Evolutionary conservation across 2,797 vertebrate species (phyloP).

Genomic region (Macropodus opercularis): DNA sequence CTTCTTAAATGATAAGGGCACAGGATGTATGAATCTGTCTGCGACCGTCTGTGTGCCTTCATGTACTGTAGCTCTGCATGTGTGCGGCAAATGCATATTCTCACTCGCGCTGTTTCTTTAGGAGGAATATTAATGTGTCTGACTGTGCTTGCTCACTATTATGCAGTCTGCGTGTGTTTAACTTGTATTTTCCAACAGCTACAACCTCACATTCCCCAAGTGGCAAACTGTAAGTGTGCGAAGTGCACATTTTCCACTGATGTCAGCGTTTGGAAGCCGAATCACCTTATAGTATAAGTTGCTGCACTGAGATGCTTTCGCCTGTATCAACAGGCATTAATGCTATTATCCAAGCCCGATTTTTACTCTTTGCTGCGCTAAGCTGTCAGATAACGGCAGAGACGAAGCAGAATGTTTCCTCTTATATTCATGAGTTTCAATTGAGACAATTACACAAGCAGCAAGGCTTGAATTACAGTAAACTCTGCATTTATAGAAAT

Average conservation of each 20-base stretch:
- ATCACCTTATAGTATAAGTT: conserved; percentile 55
- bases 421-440: conserved; percentile 54
- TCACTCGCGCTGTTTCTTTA: conserved; percentile 24
- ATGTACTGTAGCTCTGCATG: conserved; percentile 6
- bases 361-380: conserved; percentile 47
- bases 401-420: conserved; percentile 48
- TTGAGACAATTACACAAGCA: conserved; percentile 50
- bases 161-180: conserved; percentile 33
- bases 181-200: conserved; percentile 60
- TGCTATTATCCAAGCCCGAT: conserved; percentile 42
- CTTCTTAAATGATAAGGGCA: conserved; percentile 47
- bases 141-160: conserved; percentile 23
- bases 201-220: conserved; percentile 53
- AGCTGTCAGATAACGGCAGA: conserved; percentile 50
- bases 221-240: conserved; percentile 35
- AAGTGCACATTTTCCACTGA: conserved; percentile 67
- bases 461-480: conserved; percentile 39
- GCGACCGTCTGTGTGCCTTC: not conserved
- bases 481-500: conserved; percentile 36
- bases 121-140: conserved; percentile 57
- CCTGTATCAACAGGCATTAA: conserved; percentile 39
- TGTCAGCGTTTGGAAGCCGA: conserved; percentile 63
- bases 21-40: not conserved
- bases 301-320: conserved; percentile 35
- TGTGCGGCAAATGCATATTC: conserved; percentile 1